Evolutionary conservation across 2,888 invertebrate species (phyloP).

Genomic region (Pharmacophagus antenor): DNA sequence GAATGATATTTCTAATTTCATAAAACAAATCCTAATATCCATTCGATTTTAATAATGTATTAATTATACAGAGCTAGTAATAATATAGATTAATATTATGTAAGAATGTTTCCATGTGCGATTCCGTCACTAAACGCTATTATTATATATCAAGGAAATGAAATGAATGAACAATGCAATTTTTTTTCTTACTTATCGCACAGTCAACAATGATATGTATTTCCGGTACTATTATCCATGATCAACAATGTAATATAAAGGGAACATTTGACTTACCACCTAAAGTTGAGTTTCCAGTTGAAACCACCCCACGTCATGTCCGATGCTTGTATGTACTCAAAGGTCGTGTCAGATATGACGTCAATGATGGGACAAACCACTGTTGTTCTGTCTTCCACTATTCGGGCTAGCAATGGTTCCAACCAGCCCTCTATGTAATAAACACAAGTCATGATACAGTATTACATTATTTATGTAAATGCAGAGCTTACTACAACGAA

Average conservation of each 20-base stretch:
- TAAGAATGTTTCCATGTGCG: neutral
- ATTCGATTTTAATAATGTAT: no score
- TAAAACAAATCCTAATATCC: no score
- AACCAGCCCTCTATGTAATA: slow-evolving; percentile 94
- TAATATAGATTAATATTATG: neutral
- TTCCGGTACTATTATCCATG: slow-evolving; percentile 14
- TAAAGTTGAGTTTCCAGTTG: slow-evolving; percentile 99
- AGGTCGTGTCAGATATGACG: slow-evolving; percentile 98
- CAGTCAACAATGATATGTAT: slow-evolving; percentile 7
- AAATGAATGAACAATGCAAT: slow-evolving; percentile 2
- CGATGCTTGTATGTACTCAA: slow-evolving; percentile 98
- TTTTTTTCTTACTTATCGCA: slow-evolving; percentile 16
- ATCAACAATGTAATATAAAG: slow-evolving; percentile 9
- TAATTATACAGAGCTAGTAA: no score
- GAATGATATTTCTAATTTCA: no score
- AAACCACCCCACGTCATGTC: slow-evolving; percentile 99
- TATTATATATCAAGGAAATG: slow-evolving; percentile 19
- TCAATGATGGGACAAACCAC: slow-evolving; percentile 99
- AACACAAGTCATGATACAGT: neutral
- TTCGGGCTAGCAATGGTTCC: slow-evolving; percentile 94
- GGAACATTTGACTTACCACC: slow-evolving; percentile 85
- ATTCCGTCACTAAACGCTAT: slow-evolving; percentile 3
- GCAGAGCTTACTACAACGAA: no score
- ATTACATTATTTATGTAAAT: no score
- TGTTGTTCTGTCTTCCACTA: slow-evolving; percentile 94